Evolutionary conservation across 2,113 vertebrate species (phyloP).

Genomic region (Melanocharis versteri): DNA sequence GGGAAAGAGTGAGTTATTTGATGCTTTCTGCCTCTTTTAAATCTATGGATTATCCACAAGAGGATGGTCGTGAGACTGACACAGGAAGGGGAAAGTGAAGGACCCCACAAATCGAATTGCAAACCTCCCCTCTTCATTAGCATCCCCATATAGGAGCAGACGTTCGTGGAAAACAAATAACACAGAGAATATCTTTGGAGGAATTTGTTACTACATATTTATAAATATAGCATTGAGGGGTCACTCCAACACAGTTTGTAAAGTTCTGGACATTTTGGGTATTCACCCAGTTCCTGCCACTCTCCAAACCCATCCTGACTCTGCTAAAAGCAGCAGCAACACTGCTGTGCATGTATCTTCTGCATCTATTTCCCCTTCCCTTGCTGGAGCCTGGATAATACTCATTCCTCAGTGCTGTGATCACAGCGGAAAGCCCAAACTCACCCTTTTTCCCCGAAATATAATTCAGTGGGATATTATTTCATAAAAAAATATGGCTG

Average conservation of each 20-base stretch:
- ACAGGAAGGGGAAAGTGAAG: not conserved
- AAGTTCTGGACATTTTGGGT: not conserved
- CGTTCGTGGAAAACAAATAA: not conserved
- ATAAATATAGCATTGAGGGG: not conserved
- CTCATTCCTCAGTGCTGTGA: not conserved
- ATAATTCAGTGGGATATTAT: not conserved
- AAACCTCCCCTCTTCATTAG: not conserved
- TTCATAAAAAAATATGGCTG: not conserved
- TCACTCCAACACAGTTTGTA: not conserved
- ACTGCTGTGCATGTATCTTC: rapidly evolving
- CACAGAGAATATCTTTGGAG: not conserved
- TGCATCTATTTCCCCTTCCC: not conserved
- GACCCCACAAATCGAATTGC: rapidly evolving
- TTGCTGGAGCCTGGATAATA: not conserved
- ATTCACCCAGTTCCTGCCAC: not conserved
- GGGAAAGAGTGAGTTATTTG: not conserved
- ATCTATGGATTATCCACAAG: not conserved
- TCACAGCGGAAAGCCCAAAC: not conserved
- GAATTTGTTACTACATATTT: not conserved
- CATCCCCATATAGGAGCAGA: not conserved
- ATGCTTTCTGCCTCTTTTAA: not conserved
- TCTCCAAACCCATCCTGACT: not conserved
- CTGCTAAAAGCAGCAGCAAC: not conserved
- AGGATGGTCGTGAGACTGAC: not conserved
- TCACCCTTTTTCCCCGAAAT: not conserved